Percentiles rank a stretch among this genome's conserved stretches.
These are phyloP conservation scores for Tetramorium alpestre DNA, from an alignment of 1,140 invertebrate genomes.

Conservation along the genomic window DNA sequence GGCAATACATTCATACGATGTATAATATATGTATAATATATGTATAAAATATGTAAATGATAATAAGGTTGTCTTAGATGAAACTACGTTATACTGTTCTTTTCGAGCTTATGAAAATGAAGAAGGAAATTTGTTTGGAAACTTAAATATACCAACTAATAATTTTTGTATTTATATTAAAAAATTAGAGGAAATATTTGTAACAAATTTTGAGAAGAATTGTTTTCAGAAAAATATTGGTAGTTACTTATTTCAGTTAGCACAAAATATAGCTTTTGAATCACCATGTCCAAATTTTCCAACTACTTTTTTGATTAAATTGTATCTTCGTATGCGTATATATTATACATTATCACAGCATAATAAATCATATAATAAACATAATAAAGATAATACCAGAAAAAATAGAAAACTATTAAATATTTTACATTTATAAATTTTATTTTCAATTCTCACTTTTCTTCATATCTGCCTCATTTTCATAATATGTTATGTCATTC, in stretches of 20 bases:
- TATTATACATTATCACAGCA: not conserved
- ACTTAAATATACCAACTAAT: not conserved
- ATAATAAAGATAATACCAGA: no score
- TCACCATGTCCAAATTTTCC: not conserved
- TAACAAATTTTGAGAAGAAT: not conserved
- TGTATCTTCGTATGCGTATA: constrained; percentile 17
- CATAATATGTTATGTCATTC: no score
- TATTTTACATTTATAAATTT: no score
- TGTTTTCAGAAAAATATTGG: not conserved
- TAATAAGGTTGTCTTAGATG: not conserved
- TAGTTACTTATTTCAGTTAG: not conserved
- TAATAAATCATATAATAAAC: no score
- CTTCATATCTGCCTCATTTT: no score
- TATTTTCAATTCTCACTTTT: no score
- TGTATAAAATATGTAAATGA: constrained; percentile 8
- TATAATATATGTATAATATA: no score
- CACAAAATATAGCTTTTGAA: not conserved
- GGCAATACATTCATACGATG: not conserved
- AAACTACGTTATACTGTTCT: not conserved
- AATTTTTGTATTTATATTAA: not conserved
- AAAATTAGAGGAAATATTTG: not conserved
- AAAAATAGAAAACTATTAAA: no score
- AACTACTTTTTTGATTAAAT: not conserved
- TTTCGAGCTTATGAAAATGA: not conserved
- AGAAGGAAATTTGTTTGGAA: not conserved